Evolutionary conservation across 2,888 invertebrate species (phyloP), one percentile per base, ranked within the genome.

Genomic region (Pycnomerus fuliginosus): DNA sequence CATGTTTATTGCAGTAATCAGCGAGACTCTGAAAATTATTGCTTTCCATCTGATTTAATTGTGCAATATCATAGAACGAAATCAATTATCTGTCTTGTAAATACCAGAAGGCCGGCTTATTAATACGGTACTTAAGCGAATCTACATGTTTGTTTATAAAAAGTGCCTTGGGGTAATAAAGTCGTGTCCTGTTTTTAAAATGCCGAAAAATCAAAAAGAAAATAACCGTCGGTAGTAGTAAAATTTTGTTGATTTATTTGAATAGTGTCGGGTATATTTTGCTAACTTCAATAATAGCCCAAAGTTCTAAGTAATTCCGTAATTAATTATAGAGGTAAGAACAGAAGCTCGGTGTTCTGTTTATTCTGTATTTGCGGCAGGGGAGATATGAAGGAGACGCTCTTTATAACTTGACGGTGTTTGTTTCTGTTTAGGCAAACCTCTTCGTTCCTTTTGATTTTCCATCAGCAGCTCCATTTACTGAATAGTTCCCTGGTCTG

Each of bases 371-470:
- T 63, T 63, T 63, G 65, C 52, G 64, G 64, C 56, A 56, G 40
- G 37, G 45, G 45, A 40, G 48, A 41, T 44, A 52, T 47, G 48
- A 52, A 51, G 52, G 45, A 56, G 52, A 41, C 60, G 61, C 65
- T 63, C 67, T 69, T 67, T 67, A 68, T 66, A 68, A 67, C 67
- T 65, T 65, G 63, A 24, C 49, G 57, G 60, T 68, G 66, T 69
- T 70, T 70, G 70, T 70, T 69, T 69, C 68, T 69, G 68, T 69
- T 68, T 66, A 64, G 64, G 67, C 64, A 66, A 68, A 68, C 66
- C 68, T 68, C 68, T 67, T 64, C 65, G 61, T 65, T 66, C 67
- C 69, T 69, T 70, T 68, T 70, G 70, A 70, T 68, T 70, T 68
- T 69, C 68, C 68, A 67, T 65, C 67, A 64, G 64, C 65, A 62